phyloP scores from a whole-genome alignment of 2,888 invertebrate species.

The Trimorus sp. region DNA sequence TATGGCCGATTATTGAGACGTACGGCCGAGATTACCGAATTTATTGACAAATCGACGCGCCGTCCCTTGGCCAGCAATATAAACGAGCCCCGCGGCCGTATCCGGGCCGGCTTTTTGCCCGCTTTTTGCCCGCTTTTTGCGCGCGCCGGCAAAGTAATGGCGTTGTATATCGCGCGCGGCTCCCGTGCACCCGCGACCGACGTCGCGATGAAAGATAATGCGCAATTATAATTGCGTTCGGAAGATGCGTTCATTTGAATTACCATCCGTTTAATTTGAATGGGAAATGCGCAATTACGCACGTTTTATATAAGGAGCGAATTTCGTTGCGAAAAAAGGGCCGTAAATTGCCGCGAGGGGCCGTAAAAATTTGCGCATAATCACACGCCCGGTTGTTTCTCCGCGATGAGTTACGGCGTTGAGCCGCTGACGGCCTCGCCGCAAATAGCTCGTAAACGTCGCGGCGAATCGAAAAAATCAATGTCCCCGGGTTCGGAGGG shows the following conservation, averaged over 20 bases:
- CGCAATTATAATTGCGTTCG: conserved; percentile 21
- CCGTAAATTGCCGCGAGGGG: conserved; percentile 17
- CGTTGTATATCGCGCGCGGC: not conserved
- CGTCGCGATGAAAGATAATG: conserved; percentile 38
- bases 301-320: not conserved
- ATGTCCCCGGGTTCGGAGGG: conserved; percentile 15
- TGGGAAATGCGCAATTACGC: not conserved
- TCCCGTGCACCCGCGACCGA: conserved; percentile 6
- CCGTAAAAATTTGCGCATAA: conserved; percentile 36
- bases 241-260: conserved; percentile 14
- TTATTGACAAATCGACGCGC: conserved; percentile 43
- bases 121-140: conserved; percentile 27
- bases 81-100: conserved; percentile 26
- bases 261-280: not conserved
- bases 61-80: conserved; percentile 11
- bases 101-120: conserved; percentile 19
- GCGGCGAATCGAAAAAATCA: conserved; percentile 39
- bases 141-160: conserved; percentile 25
- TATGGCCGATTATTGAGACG: conserved; percentile 38
- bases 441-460: conserved; percentile 52
- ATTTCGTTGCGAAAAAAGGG: conserved; percentile 16
- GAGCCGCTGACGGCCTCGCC: conserved; percentile 25
- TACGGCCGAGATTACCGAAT: conserved; percentile 29
- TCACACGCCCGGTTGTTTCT: conserved; percentile 22
- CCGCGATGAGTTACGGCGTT: conserved; percentile 22